Evolutionary conservation across 2,888 invertebrate genomes (phyloP), one percentile per base, ranked within the genome.

Genomic region (Habroteleia sp.): DNA sequence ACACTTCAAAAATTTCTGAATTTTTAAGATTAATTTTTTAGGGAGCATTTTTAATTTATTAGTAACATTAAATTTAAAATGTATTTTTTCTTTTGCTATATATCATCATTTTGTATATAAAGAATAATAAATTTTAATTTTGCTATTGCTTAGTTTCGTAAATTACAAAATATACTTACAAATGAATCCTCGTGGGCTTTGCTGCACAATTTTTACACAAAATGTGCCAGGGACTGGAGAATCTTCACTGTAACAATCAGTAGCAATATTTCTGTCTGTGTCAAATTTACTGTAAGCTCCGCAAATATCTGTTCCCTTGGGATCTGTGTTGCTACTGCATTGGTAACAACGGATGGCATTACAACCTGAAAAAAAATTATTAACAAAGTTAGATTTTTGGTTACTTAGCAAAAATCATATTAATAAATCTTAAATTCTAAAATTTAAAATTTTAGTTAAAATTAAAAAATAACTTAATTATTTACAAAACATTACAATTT

Each of bases 141-240:
- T n/a, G n/a, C n/a, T n/a, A n/a, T n/a, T n/a, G n/a, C n/a, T n/a
- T n/a, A n/a, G n/a, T n/a, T n/a, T n/a, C n/a, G n/a, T n/a, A n/a
- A n/a, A n/a, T n/a, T n/a, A n/a, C 2, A 33, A 54, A 54, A 4
- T 52, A 17, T 25, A 33, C 66, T 68, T 65, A 72, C 73, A 76
- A 29, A 75, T 77, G 20, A 97, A 97, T 76, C 97, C 97, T 87
- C 94, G 93, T 0, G 97, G 97, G 66, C 98, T 95, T 87, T 98
- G 98, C 83, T 97, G 96, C 0, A 96, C 95, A 14, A 96, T 91
- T 90, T 98, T 98, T 91, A 97, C 96, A 88, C 98, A 98, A 89
- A 98, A 98, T 1, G 97, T 96, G 3, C 98, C 98, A 13, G 97
- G 97, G 90, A 96, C 95, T 78, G 95, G 92, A 31, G 97, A 96